A percentile compares a stretch with the other conserved stretches of the same genome.
Conservation (phyloP, 2,888 invertebrate genomes). For the Calameuta idolon region DNA sequence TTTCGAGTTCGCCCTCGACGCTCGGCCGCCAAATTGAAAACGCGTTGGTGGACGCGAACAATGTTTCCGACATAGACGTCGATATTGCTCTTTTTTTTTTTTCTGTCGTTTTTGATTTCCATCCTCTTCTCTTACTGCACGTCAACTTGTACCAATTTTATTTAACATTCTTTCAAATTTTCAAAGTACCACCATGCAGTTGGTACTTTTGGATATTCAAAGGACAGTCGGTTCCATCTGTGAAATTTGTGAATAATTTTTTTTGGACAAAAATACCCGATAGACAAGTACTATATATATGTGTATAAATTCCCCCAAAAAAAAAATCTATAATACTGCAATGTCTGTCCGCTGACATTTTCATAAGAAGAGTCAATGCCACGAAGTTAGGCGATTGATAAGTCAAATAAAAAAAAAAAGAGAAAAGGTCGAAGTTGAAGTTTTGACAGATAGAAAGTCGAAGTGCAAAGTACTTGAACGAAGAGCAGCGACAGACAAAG, state of each 20-base stretch:
- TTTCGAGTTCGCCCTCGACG: conserved; percentile 27
- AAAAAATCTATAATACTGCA: not conserved
- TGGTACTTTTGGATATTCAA: not conserved
- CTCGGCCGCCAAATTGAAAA: conserved; percentile 32
- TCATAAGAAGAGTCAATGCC: not conserved
- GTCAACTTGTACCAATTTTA: not conserved
- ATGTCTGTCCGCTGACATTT: not conserved
- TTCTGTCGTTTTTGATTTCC: not conserved
- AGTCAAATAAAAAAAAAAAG: too few species aligned
- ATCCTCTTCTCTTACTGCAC: not conserved
- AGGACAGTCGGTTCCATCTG: not conserved
- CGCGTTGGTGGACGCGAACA: conserved; percentile 38
- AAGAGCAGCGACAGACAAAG: not conserved
- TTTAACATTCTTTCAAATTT: not conserved
- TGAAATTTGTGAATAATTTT: not conserved
- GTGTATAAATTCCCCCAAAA: not conserved
- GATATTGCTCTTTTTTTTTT: not conserved
- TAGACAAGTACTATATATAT: not conserved
- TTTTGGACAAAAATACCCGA: not conserved
- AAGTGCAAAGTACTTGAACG: not conserved
- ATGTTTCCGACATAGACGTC: conserved; percentile 28
- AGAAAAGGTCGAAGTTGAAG: too few species aligned
- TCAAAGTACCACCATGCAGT: not conserved
- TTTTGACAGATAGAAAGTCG: not conserved
- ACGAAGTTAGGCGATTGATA: too few species aligned